These are phyloP conservation scores for Hesperophylax magnus DNA, from an alignment of 1,140 invertebrate species.

Conservation along the genomic window DNA sequence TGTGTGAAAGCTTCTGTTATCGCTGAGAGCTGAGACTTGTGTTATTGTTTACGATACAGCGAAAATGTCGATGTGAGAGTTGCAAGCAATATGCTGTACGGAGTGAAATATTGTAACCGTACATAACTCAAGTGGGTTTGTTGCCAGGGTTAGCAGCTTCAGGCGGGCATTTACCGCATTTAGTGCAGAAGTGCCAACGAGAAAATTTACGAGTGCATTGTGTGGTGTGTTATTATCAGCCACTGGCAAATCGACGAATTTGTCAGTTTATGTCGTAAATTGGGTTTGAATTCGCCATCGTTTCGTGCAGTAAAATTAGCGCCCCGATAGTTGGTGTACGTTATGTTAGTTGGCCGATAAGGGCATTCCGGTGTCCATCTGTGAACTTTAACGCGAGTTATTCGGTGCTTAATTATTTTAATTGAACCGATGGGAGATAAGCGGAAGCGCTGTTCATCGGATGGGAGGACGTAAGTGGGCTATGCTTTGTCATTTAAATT, in stretches of 20 bases:
- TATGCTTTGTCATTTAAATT: constrained; percentile 9
- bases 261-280: constrained; percentile 20
- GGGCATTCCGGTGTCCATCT: background rate
- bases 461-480: constrained; percentile 22
- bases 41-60: background rate
- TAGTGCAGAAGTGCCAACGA: background rate
- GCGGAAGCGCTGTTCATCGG: constrained; percentile 27
- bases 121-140: constrained; percentile 32
- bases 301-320: background rate
- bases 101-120: constrained; percentile 25
- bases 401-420: constrained; percentile 30
- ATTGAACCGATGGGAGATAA: constrained; percentile 41
- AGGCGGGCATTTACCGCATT: constrained; percentile 25
- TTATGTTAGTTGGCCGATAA: background rate
- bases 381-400: constrained; percentile 10
- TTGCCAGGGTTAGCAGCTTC: constrained; percentile 20
- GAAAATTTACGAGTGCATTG: constrained; percentile 44
- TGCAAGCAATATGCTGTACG: background rate
- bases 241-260: constrained; percentile 10
- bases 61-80: background rate
- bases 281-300: constrained; percentile 5
- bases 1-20: too few species aligned
- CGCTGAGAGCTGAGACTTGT: background rate
- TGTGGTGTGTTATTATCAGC: constrained; percentile 28
- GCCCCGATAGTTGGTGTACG: background rate